Conservation (phyloP, 2,113 vertebrate genomes). For the Grammomys surdaster region DNA sequence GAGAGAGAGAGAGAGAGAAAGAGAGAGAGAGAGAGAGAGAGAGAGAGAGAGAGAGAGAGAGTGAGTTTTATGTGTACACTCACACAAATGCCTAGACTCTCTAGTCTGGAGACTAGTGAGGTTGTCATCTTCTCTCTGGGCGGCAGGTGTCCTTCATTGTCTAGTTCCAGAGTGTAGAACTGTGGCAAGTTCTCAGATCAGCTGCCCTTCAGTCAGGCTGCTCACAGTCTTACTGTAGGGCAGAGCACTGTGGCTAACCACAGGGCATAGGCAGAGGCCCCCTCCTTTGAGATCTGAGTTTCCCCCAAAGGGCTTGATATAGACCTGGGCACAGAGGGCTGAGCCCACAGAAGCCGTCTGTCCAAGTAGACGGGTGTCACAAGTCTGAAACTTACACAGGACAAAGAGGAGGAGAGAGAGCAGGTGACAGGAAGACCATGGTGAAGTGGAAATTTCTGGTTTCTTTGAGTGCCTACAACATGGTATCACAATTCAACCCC, state of each 20-base stretch:
- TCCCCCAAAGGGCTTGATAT: neutral
- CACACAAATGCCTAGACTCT: neutral
- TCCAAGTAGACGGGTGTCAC: neutral
- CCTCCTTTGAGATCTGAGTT: neutral
- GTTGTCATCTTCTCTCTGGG: neutral
- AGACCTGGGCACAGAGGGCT: neutral
- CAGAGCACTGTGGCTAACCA: neutral
- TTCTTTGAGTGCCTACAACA: too few relatives aligned
- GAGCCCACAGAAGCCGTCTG: neutral
- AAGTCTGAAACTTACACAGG: neutral
- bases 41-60: too few relatives aligned
- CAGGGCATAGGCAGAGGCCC: accelerated
- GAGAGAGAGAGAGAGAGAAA: too few relatives aligned
- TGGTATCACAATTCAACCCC: neutral
- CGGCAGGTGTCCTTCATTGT: neutral
- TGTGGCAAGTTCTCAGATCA: neutral
- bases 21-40: too few relatives aligned
- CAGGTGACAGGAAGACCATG: conserved; percentile 33
- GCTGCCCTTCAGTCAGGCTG: neutral
- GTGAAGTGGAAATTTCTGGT: too few relatives aligned
- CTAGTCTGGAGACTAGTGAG: neutral
- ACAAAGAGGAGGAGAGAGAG: accelerated
- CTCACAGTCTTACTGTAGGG: neutral
- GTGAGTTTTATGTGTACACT: neutral
- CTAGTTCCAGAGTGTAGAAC: neutral